Evolutionary conservation across 2,113 vertebrate species (phyloP).

Genomic region (Collichthys lucidus): DNA sequence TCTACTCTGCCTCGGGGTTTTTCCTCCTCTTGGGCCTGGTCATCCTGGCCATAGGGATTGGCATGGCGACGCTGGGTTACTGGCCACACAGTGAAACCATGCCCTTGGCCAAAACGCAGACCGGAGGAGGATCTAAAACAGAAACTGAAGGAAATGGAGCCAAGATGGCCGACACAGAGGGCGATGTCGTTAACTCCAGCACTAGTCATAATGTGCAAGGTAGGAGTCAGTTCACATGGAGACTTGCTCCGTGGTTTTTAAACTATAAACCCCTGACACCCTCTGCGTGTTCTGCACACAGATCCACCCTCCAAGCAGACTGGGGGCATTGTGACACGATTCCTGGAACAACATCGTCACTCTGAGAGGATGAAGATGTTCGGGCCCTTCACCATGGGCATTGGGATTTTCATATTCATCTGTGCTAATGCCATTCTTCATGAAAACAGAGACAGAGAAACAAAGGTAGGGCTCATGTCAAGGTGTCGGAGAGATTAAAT

Average conservation of each 20-base stretch:
- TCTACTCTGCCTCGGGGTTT: slow-evolving; percentile 96
- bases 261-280: not conserved
- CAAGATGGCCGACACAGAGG: slow-evolving; percentile 24
- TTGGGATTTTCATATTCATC: slow-evolving; percentile 99
- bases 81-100: slow-evolving; percentile 91
- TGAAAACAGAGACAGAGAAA: slow-evolving; percentile 97
- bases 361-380: slow-evolving; percentile 99
- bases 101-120: slow-evolving; percentile 65
- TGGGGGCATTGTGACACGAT: slow-evolving; percentile 86
- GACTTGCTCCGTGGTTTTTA: not conserved
- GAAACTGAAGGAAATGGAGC: slow-evolving; percentile 9
- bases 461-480: slow-evolving; percentile 84
- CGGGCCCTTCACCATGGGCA: slow-evolving; percentile 98
- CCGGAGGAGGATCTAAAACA: not conserved
- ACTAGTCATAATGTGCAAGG: slow-evolving; percentile 49
- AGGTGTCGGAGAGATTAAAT: not conserved
- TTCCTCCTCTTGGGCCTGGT: slow-evolving; percentile 94
- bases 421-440: slow-evolving; percentile 98
- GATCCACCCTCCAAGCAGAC: slow-evolving; percentile 52
- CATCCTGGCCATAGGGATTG: slow-evolving; percentile 91
- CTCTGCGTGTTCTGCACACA: slow-evolving; percentile 17
- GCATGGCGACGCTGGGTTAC: slow-evolving; percentile 97
- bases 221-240: not conserved
- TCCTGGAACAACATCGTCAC: slow-evolving; percentile 94
- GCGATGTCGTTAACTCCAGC: slow-evolving; percentile 33